These are phyloP conservation scores for Pelecanoides urinatrix DNA, from an alignment of 2,113 vertebrate genomes.

Conservation along the genomic window DNA sequence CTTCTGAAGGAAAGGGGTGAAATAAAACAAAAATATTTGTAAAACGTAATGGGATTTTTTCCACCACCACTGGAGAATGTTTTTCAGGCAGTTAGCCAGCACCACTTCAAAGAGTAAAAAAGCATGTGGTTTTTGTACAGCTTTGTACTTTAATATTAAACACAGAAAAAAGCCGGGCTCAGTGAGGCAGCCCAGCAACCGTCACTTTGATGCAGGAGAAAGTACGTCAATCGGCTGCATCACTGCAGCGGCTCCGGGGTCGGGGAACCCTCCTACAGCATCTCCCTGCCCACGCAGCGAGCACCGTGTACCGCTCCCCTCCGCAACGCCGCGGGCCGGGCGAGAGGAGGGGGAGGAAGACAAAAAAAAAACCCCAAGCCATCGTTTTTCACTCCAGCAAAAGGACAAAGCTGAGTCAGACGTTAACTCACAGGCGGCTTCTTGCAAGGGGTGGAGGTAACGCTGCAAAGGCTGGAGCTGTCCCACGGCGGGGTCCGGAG, in stretches of 20 bases:
- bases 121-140: background rate
- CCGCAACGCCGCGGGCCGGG: background rate
- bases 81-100: constrained; percentile 16
- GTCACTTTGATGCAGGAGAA: background rate
- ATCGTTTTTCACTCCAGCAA: background rate
- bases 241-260: background rate
- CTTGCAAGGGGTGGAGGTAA: background rate
- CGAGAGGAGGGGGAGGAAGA: background rate
- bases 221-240: background rate
- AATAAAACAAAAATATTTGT: constrained; percentile 1
- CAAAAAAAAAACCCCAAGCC: background rate
- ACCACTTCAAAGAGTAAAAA: background rate
- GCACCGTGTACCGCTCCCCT: background rate
- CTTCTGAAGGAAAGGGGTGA: background rate
- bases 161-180: background rate
- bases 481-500: background rate
- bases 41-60: background rate
- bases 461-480: background rate
- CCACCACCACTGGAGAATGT: background rate
- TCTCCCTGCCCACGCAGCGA: background rate
- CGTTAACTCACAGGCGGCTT: background rate
- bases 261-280: constrained; percentile 11
- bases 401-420: constrained; percentile 39
- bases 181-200: background rate
- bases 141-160: background rate